Evolutionary conservation across 2,797 vertebrate genomes (phyloP), one percentile per base, ranked within the genome.

Genomic region (Apogon hyalosoma): DNA sequence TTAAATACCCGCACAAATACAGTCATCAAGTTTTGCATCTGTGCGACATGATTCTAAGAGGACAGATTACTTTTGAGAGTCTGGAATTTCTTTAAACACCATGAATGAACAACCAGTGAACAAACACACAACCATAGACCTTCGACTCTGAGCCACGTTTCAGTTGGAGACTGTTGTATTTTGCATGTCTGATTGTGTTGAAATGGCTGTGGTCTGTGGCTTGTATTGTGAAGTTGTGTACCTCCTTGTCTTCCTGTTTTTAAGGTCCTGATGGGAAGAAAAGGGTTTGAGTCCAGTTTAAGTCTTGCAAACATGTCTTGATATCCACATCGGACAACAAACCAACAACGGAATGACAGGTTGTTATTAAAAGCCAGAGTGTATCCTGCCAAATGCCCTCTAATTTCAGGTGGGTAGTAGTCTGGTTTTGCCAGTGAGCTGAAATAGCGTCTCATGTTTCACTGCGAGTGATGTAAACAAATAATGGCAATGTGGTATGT

Each of bases 71-170:
- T 1, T 15, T 21, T 21, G 45, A 28, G 10, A 36, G 52, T 24
- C 0, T 50, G 21, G 33, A 33, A 12, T 33, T 21, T 51, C n/a
- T 21, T 21, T 3, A 46, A 1, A 1, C 10, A 11, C 24, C 7
- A 62, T 73, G 6, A 69, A 80, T 82, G 72, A 76, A 61, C 56
- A 75, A 76, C 74, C 78, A 73, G 41, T 42, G 39, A 21, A n/a
- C 62, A 67, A 47, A 69, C 56, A 31, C 24, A 7, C 0, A 1
- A 14, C 9, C 16, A 21, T 18, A 72, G 73, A 80, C 75, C 64
- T 75, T 75, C 43, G 66, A 49, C 43, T 18, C 51, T 6, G n/a
- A 1, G 38, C 2, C 9, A 6, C 16, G 18, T 24, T 53, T 38
- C 19, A 28, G 7, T 18, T 31, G 6, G 11, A 48, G 7, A 41